phyloP scores from a whole-genome alignment of 2,888 invertebrate species.

The Neoascia interrupta region DNA sequence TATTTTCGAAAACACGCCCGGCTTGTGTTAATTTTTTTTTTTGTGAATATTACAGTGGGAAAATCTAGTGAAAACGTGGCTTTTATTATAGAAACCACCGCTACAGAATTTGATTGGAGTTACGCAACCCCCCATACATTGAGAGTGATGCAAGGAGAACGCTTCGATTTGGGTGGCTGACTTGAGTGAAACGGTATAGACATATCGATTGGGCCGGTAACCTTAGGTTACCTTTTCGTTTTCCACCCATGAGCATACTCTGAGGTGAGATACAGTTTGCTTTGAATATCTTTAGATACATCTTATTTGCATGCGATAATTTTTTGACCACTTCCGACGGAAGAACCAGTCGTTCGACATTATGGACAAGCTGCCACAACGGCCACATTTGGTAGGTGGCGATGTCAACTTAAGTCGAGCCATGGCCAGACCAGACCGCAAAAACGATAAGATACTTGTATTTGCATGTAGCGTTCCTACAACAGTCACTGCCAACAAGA shows the following conservation, averaged over 20 bases:
- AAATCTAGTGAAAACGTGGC: slow-evolving; percentile 34
- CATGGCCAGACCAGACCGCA: slow-evolving; percentile 20
- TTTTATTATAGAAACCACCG: slow-evolving; percentile 23
- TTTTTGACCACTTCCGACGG: slow-evolving; percentile 11
- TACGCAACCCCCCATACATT: too few relatives aligned
- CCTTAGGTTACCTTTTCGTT: slow-evolving; percentile 28
- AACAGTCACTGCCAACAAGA: slow-evolving; percentile 18
- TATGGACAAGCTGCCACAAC: slow-evolving; percentile 17
- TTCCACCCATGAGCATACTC: neutral
- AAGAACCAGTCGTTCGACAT: slow-evolving; percentile 28
- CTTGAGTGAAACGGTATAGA: slow-evolving; percentile 45
- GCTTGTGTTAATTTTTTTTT: slow-evolving; percentile 29
- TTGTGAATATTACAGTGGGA: slow-evolving; percentile 21
- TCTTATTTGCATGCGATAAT: neutral
- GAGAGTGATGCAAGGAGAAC: too few relatives aligned
- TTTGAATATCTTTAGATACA: neutral
- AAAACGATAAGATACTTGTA: slow-evolving; percentile 36
- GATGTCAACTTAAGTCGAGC: slow-evolving; percentile 31
- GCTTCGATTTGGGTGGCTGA: slow-evolving; percentile 32
- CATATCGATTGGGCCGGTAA: slow-evolving; percentile 38
- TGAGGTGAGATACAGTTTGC: neutral
- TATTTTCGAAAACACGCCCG: neutral
- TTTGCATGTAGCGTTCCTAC: slow-evolving; percentile 7
- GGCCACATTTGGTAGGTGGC: slow-evolving; percentile 31
- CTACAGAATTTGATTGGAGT: too few relatives aligned